Base-by-base conservation (phyloP, 2,888 invertebrate genomes). In the Digitonthophagus gazella region DNA sequence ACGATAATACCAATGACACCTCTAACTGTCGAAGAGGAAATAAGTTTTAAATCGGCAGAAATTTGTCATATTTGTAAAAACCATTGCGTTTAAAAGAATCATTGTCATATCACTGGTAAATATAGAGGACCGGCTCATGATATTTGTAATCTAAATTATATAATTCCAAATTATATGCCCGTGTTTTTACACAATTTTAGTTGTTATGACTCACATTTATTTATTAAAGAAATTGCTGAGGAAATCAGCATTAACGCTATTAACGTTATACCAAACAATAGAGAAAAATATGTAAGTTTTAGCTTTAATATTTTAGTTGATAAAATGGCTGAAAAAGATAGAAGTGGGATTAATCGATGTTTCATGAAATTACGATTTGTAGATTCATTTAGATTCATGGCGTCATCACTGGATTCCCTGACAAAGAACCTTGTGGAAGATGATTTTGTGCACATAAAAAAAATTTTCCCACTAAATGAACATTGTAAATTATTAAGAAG, bases 221-320 rank as follows among this genome's bases (percentile, higher is more conserved):
- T 79, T 44, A 73, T 79, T 2, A 72, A 72, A 55, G 75, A 74
- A 56, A 71, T 78, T 4, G 75, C 74, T 44, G 72, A 72, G 65
- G 64, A 66, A 69, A 72, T 75, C 3, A 67, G 71, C 16, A 66
- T 75, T 15, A 58, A 71, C 15, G 68, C 75, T 5, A n/a, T n/a
- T n/a, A n/a, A n/a, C n/a, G n/a, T n/a, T n/a, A n/a, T n/a, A n/a
- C n/a, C n/a, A n/a, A n/a, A n/a, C n/a, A n/a, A n/a, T 61, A 75
- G 77, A 68, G 78, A 78, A 72, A 74, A 73, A 72, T 78, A 78
- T 68, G 76, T 78, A 15, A 78, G 77, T 11, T 77, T 79, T 67
- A 71, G 75, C 14, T 79, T 78, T 72, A 6, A 65, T 6, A 16
- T 74, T 67, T 67, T 69, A 19, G 66, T 71, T 28, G 69, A 71